Evolutionary conservation across 2,113 vertebrate species (phyloP).

Genomic region (Loxodonta africana): DNA sequence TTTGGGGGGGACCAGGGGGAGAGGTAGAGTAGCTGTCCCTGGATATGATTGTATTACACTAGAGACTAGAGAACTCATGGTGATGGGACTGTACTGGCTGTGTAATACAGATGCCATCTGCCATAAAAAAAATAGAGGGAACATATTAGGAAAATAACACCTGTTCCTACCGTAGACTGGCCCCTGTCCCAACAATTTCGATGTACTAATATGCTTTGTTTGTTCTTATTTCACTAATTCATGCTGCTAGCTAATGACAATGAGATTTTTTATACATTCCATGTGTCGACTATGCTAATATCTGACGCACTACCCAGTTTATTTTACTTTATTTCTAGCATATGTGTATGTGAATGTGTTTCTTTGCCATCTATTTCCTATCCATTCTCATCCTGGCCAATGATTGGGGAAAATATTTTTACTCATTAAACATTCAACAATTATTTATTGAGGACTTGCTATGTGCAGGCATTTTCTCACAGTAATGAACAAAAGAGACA

Average conservation of each 20-base stretch:
- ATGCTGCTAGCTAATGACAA: background rate
- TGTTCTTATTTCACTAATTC: background rate
- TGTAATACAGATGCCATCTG: constrained; percentile 49
- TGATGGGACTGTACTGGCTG: background rate
- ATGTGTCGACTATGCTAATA: background rate
- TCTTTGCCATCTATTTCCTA: constrained; percentile 11
- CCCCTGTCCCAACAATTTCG: background rate
- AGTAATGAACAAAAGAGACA: background rate
- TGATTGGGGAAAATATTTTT: background rate
- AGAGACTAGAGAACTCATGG: background rate
- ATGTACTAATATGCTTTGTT: background rate
- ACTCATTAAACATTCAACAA: background rate
- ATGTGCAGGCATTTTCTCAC: background rate
- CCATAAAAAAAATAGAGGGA: background rate
- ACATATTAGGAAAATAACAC: constrained; percentile 21
- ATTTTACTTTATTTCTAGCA: constrained; percentile 18
- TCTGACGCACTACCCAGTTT: background rate
- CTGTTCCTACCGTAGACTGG: background rate
- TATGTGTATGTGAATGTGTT: background rate
- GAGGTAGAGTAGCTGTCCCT: background rate
- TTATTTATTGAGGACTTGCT: background rate
- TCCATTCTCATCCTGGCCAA: background rate
- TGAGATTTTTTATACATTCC: background rate
- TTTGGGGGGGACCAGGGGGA: background rate
- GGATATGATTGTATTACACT: background rate